Evolutionary conservation across 2,888 invertebrate species (phyloP), one percentile per base, ranked within the genome.

Genomic region (Camptogramma bilineatum): DNA sequence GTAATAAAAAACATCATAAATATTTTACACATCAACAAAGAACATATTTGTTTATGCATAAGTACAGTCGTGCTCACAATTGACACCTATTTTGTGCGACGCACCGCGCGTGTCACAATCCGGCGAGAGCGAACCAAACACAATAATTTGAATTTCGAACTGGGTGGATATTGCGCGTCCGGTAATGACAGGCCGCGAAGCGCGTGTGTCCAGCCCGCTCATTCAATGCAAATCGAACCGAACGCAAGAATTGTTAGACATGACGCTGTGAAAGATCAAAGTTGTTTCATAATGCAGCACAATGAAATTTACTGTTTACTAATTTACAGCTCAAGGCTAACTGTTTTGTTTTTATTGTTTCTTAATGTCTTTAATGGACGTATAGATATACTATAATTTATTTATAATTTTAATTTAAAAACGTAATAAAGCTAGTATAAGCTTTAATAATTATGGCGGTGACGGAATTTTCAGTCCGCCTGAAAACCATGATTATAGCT

Each of bases 181-280:
- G 83, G 79, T 91, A 92, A 92, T 92, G 92, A 91, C 91, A 92
- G 92, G 82, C 86, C 89, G 82, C 82, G 80, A 80, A 73, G 81
- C 80, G 81, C 81, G 82, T 89, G 84, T 88, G 91, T 90, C 92
- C 91, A 86, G 90, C 87, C 86, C 88, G 86, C 80, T 84, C 89
- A 92, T 92, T 92, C 91, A 91, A 92, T 92, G 92, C 91, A 87
- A 92, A 92, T 92, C 72, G 70, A 64, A 75, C 67, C 55, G 68
- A 67, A 76, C 74, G 73, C 75, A 82, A 70, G 78, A 83, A 84
- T 73, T 71, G 76, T 76, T 87, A 89, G 89, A 90, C 81, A 84
- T 74, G 88, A 78, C 85, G 78, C 70, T 51, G 52, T 62, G 64
- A 68, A 68, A 66, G 57, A 62, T 66, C 62, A 66, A 66, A 46